These are phyloP conservation scores for Rhabdophis nuchalis DNA, from an alignment of 2,797 vertebrate genomes.

Conservation along the genomic window DNA sequence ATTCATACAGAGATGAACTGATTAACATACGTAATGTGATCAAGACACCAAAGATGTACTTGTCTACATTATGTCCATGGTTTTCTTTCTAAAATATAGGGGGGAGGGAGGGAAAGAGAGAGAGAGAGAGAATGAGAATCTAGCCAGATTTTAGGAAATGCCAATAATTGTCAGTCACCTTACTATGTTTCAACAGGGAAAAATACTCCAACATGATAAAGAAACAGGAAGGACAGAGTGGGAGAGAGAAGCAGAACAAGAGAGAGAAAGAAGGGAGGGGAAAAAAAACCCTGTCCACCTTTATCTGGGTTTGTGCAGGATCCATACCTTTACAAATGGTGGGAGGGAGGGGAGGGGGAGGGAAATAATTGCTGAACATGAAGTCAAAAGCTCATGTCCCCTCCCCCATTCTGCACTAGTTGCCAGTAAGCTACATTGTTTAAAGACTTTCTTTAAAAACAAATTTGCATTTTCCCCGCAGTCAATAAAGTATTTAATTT, in stretches of 20 bases:
- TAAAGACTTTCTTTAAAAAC: not conserved
- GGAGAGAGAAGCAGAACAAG: not conserved
- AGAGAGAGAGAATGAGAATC: not conserved
- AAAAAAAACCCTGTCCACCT: not conserved
- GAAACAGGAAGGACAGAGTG: not conserved
- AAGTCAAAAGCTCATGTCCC: not conserved
- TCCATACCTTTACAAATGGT: not conserved
- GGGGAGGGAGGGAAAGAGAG: not conserved
- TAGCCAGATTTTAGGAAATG: not conserved
- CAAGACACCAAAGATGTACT: not conserved
- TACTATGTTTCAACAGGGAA: not conserved
- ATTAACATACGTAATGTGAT: not conserved
- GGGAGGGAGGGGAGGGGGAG: not conserved
- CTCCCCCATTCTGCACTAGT: not conserved
- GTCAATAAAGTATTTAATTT: not conserved
- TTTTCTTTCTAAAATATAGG: not conserved
- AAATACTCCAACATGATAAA: not conserved
- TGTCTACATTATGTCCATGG: not conserved
- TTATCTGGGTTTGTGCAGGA: not conserved
- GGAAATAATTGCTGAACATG: not conserved
- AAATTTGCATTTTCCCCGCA: not conserved
- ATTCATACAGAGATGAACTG: not conserved
- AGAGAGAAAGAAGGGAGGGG: not conserved
- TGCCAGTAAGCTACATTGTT: not conserved
- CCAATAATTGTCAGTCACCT: not conserved